Percentiles rank a stretch among this genome's conserved stretches.
phyloP scores from a whole-genome alignment of 30 jellyfish, hydroid and myxozoan species.

The Catostylus mosaicus region DNA sequence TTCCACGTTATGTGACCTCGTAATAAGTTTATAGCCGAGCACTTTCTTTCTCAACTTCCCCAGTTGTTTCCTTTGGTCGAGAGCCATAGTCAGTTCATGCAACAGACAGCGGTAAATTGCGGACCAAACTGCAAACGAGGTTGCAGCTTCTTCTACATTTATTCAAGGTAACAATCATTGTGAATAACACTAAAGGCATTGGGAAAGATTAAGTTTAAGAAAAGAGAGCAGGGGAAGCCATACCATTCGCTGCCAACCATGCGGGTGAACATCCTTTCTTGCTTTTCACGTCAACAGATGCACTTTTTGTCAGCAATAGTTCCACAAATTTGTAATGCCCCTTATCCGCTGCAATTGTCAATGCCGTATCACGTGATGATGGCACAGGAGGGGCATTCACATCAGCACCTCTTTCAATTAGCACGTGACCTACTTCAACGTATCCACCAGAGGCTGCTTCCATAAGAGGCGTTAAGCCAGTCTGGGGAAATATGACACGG shows the following conservation, averaged over 20 bases:
- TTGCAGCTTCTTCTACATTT: too few species aligned
- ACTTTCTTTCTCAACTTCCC: too few species aligned
- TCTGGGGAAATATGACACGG: conserved; percentile 72
- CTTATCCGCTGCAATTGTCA: conserved; percentile 97
- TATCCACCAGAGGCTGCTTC: conserved; percentile 99
- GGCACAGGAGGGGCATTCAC: conserved; percentile 98
- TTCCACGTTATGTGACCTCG: too few species aligned
- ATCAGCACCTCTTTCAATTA: conserved; percentile 96
- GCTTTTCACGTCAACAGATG: conserved; percentile 89
- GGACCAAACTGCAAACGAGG: too few species aligned
- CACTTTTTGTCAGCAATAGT: conserved; percentile 67
- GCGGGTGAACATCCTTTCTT: conserved; percentile 98
- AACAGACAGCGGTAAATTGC: too few species aligned
- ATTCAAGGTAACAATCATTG: too few species aligned
- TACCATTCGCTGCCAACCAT: conserved; percentile 98
- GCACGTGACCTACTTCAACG: conserved; percentile 97
- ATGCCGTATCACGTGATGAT: conserved; percentile 96
- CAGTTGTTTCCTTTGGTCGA: too few species aligned
- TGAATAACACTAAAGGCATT: background rate
- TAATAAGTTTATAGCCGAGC: too few species aligned
- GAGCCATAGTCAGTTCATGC: too few species aligned
- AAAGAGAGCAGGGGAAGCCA: background rate
- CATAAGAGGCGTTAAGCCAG: conserved; percentile 98
- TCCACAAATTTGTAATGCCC: conserved; percentile 98
- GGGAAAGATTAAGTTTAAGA: background rate